These are phyloP conservation scores for Aphis gossypii DNA, from an alignment of 1,140 invertebrate species.

Conservation along the genomic window DNA sequence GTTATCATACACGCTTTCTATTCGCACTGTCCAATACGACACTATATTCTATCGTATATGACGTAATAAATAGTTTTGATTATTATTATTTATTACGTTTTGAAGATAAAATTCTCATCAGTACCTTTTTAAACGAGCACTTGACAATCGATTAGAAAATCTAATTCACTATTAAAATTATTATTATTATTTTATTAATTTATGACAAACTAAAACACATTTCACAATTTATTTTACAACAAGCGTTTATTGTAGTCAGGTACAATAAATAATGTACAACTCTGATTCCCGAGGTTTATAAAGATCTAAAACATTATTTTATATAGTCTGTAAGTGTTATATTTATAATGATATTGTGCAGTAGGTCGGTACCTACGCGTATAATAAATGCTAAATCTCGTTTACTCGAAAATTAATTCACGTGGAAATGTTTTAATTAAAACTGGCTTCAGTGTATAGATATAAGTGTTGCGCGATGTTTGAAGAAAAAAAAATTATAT, in stretches of 20 bases:
- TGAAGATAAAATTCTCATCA: neutral
- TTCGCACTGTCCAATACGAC: no score
- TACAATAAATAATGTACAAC: neutral
- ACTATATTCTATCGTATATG: neutral
- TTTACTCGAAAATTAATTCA: conserved; percentile 7
- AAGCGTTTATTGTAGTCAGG: neutral
- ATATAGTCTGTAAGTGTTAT: neutral
- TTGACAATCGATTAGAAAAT: neutral
- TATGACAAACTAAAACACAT: neutral
- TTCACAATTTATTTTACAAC: conserved; percentile 12
- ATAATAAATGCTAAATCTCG: conserved; percentile 16
- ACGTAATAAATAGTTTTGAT: neutral
- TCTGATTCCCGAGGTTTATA: neutral
- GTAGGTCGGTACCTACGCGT: neutral
- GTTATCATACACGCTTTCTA: no score
- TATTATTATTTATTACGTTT: neutral
- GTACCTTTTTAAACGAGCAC: neutral
- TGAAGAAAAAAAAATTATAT: neutral
- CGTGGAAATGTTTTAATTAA: conserved; percentile 1
- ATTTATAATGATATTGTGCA: neutral
- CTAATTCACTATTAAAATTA: neutral
- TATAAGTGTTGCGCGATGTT: neutral
- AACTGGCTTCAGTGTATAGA: neutral
- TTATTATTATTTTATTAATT: conserved; percentile 4
- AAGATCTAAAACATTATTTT: conserved; percentile 9